Conservation (phyloP, 2,888 invertebrate species). For the Aromia moschata region DNA sequence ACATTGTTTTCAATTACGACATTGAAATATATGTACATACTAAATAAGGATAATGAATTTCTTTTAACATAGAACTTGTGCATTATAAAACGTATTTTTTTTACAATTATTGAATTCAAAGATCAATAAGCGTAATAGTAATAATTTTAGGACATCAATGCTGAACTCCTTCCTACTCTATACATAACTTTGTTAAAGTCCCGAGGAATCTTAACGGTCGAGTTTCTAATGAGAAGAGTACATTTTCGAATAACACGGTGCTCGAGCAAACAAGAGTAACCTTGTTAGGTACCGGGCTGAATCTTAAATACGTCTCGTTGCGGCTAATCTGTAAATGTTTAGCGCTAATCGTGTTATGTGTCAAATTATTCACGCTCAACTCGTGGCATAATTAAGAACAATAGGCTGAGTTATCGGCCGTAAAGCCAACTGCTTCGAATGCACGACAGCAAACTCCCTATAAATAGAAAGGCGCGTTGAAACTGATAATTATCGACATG, state of each 20-base stretch:
- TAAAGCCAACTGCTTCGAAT: slow-evolving; percentile 15
- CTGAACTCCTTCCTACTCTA: too few relatives aligned
- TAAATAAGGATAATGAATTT: too few relatives aligned
- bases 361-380: slow-evolving; percentile 22
- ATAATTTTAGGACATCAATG: too few relatives aligned
- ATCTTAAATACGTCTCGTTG: slow-evolving; percentile 6
- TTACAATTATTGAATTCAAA: too few relatives aligned
- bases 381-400: slow-evolving; percentile 25
- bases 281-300: slow-evolving; percentile 3
- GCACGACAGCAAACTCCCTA: slow-evolving; percentile 5
- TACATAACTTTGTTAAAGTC: not conserved
- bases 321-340: slow-evolving; percentile 11
- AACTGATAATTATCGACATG: too few relatives aligned
- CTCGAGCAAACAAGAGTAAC: slow-evolving; percentile 6
- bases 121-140: too few relatives aligned
- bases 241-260: slow-evolving; percentile 5
- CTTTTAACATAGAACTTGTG: too few relatives aligned
- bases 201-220: slow-evolving; percentile 2
- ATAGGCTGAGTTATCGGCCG: slow-evolving; percentile 21
- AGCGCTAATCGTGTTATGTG: slow-evolving; percentile 19
- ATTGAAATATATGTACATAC: too few relatives aligned
- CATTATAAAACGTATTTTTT: too few relatives aligned
- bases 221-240: slow-evolving; percentile 14
- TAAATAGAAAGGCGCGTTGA: too few relatives aligned
- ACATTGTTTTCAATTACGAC: too few relatives aligned